phyloP scores from a whole-genome alignment of 1,140 invertebrate species.

The Eriosoma lanigerum region DNA sequence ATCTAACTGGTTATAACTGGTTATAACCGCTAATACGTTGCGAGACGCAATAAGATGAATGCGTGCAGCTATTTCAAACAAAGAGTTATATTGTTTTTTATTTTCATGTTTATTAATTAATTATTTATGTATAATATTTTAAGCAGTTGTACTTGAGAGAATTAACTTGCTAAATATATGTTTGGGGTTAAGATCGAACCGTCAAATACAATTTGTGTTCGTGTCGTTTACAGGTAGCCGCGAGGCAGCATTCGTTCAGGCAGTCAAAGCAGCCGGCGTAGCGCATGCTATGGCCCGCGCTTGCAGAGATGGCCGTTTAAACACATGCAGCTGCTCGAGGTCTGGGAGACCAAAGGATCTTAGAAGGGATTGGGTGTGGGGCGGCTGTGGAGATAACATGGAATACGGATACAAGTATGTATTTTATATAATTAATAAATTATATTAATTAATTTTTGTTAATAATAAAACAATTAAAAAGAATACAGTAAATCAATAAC shows the following conservation, averaged over 20 bases:
- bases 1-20: too few relatives aligned
- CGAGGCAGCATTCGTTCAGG: slow-evolving; percentile 89
- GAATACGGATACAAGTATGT: slow-evolving; percentile 91
- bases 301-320: slow-evolving; percentile 84
- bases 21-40: too few relatives aligned
- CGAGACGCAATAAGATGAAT: too few relatives aligned
- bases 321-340: slow-evolving; percentile 84
- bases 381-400: slow-evolving; percentile 94
- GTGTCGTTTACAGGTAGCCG: slow-evolving; percentile 71
- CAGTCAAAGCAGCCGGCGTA: slow-evolving; percentile 84
- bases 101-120: too few relatives aligned
- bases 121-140: too few relatives aligned
- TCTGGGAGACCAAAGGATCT: slow-evolving; percentile 76
- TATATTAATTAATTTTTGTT: too few relatives aligned
- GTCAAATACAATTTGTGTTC: background rate
- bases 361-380: slow-evolving; percentile 91
- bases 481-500: too few relatives aligned
- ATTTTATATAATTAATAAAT: background rate
- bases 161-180: background rate
- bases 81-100: too few relatives aligned
- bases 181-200: background rate
- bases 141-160: background rate
- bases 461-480: too few relatives aligned
- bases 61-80: too few relatives aligned
- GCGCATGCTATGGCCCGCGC: slow-evolving; percentile 81